Conservation (phyloP, 2,888 invertebrate genomes). For the Cryptocephalus moraei region DNA sequence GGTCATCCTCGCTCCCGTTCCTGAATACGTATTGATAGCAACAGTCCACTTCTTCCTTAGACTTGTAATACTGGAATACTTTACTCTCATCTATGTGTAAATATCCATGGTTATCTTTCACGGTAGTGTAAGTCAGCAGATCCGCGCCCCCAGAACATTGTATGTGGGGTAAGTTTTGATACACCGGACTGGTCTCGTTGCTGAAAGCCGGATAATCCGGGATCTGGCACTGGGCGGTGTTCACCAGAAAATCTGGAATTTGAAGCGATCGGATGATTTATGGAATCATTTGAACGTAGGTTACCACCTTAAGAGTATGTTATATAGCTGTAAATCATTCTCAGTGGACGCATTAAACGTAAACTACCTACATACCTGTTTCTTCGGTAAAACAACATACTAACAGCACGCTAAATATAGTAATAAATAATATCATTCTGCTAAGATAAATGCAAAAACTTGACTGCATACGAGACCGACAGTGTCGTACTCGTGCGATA, state of each 20-base stretch:
- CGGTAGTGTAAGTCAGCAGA: slow-evolving; percentile 16
- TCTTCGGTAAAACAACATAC: too few relatives aligned
- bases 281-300: too few relatives aligned
- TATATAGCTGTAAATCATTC: too few relatives aligned
- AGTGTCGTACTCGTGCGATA: too few relatives aligned
- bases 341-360: not conserved
- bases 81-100: slow-evolving; percentile 17
- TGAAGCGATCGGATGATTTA: too few relatives aligned
- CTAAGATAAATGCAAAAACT: too few relatives aligned
- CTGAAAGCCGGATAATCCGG: slow-evolving; percentile 18
- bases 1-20: slow-evolving; percentile 12
- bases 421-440: too few relatives aligned
- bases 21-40: slow-evolving; percentile 23
- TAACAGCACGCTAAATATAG: too few relatives aligned
- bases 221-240: slow-evolving; percentile 21
- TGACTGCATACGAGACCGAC: too few relatives aligned
- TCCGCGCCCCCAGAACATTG: slow-evolving; percentile 14
- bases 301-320: too few relatives aligned
- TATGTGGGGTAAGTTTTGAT: slow-evolving; percentile 12
- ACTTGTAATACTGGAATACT: slow-evolving; percentile 13
- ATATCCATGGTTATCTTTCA: slow-evolving; percentile 15
- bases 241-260: slow-evolving; percentile 19
- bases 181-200: slow-evolving; percentile 12
- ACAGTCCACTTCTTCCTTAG: slow-evolving; percentile 15
- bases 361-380: not conserved